Evolutionary conservation across 2,113 vertebrate genomes (phyloP), one percentile per base, ranked within the genome.

Genomic region (Cranoglanis bouderius): DNA sequence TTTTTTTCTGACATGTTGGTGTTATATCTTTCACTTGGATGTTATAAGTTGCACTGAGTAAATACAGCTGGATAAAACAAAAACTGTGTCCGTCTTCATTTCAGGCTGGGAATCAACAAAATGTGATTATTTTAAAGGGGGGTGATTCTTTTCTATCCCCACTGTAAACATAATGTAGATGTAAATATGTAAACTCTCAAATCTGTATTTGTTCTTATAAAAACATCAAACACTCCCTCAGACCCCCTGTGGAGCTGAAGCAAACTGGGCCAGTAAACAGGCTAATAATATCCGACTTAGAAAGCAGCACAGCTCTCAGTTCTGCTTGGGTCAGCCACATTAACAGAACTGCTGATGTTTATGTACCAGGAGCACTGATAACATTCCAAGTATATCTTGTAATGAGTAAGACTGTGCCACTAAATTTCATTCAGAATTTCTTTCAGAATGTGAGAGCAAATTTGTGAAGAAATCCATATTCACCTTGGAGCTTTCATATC

Each of bases 401-500:
- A 61, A 40, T 43, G 19, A 49, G 49, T 14, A 32, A 51, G 29
- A 53, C 24, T 67, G 43, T 29, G 35, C 24, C 18, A 32, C n/a
- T 51, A 53, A 85, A 53, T 70, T 35, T 35, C 12, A 53, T 3
- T 53, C n/a, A 53, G 32, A 85, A 53, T 24, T 19, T 13, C 38
- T 55, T 72, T 51, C 35, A 77, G 5, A 53, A 49, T 61, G 29
- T 29, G 51, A 9, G 38, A 43, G 43, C 43, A 78, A 49, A 29
- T 80, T n/a, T 53, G 7, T 40, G 40, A 61, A 72, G 8, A 51
- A 35, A 53, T 46, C 10, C 43, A 9, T 32, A 92, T 93, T 95
- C 94, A 99, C 98, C 96, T 96, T 97, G 95, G 90, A 94, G 89
- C 93, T 90, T 82, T 97, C 96, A 74, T 95, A 96, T 93, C 94